Evolutionary conservation across 2,888 invertebrate species (phyloP).

Genomic region (Chesias legatella): DNA sequence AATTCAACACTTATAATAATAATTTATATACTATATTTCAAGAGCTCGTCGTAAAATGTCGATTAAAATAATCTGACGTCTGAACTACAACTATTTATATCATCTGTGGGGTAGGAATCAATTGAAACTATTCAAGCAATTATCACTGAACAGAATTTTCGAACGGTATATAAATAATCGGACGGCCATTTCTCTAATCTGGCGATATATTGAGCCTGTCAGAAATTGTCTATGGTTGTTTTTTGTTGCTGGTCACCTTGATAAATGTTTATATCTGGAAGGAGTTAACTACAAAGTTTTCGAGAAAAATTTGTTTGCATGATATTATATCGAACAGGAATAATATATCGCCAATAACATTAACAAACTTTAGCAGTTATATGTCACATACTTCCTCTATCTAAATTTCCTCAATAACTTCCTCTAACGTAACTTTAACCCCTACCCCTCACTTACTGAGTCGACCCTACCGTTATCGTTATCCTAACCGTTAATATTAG

Average conservation of each 20-base stretch:
- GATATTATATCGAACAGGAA: constrained; percentile 9
- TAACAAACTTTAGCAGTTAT: constrained; percentile 51
- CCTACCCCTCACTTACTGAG: constrained; percentile 58
- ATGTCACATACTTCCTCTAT: constrained; percentile 44
- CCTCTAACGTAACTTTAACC: constrained; percentile 52
- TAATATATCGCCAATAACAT: constrained; percentile 37
- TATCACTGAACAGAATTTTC: constrained; percentile 18
- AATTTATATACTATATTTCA: constrained; percentile 11
- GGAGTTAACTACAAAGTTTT: too few relatives aligned
- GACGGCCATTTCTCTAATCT: constrained; percentile 29
- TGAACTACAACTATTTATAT: constrained; percentile 17
- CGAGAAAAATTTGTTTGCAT: too few relatives aligned
- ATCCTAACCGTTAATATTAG: constrained; percentile 36
- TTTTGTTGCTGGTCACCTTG: too few relatives aligned
- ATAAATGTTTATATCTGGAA: too few relatives aligned
- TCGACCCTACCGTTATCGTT: constrained; percentile 58
- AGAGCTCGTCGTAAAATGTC: constrained; percentile 26
- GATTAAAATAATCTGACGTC: constrained; percentile 30
- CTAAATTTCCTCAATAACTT: constrained; percentile 44
- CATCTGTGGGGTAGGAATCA: constrained; percentile 26
- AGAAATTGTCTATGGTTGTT: too few relatives aligned
- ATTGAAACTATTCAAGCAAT: constrained; percentile 24
- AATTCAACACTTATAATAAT: constrained; percentile 17
- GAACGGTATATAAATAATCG: constrained; percentile 32
- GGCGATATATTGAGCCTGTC: constrained; percentile 25